These are phyloP conservation scores for Mormyrops boulengeri DNA, from an alignment of 2,797 vertebrate species.

Conservation along the genomic window DNA sequence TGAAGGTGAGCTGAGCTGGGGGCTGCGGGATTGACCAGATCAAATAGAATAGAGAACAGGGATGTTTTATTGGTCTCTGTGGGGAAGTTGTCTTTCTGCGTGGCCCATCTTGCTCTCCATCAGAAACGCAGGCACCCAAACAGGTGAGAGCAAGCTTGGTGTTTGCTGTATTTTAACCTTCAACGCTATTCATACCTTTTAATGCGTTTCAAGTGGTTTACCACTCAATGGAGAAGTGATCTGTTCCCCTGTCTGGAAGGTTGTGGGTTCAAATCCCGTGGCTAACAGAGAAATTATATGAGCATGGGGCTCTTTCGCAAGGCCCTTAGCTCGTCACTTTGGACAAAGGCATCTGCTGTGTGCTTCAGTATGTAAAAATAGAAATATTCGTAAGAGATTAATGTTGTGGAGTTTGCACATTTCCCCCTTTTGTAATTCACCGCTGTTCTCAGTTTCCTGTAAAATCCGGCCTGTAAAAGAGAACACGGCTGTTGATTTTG, in stretches of 20 bases:
- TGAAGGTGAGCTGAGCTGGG: conserved; percentile 60
- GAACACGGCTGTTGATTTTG: neutral
- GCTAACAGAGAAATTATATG: neutral
- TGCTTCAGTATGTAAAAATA: neutral
- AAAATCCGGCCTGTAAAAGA: neutral
- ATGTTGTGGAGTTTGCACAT: neutral
- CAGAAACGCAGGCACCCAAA: neutral
- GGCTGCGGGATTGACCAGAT: neutral
- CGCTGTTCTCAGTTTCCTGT: neutral
- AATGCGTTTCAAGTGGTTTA: too few relatives aligned
- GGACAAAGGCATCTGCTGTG: neutral
- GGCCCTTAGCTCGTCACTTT: neutral
- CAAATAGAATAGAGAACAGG: neutral
- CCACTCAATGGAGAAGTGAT: too few relatives aligned
- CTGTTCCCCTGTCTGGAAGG: neutral
- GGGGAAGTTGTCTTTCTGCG: neutral
- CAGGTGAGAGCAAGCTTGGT: neutral
- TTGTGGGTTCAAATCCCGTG: neutral
- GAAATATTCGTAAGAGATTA: neutral
- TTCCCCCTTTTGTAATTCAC: neutral
- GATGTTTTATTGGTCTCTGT: neutral
- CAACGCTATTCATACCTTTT: neutral
- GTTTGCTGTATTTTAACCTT: neutral
- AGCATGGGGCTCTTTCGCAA: neutral
- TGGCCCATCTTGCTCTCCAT: neutral